phyloP scores from a whole-genome alignment of 2,797 vertebrate genomes.

The Hippoglossus hippoglossus region DNA sequence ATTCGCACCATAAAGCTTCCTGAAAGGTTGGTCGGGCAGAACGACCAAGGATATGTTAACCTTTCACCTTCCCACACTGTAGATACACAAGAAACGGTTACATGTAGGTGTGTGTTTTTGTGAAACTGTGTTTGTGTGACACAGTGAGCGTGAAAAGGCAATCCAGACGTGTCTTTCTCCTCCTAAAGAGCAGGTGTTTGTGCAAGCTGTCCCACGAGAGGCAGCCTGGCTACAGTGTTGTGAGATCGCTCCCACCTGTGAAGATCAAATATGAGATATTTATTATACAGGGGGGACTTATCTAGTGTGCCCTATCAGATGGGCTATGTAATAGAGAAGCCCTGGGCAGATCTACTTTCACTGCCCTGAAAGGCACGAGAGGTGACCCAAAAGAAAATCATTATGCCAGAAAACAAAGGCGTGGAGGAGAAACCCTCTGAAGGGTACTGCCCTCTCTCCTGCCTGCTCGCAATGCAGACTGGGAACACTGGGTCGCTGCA shows the following conservation, averaged over 20 bases:
- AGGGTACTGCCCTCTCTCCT: conserved; percentile 61
- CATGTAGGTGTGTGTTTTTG: conserved; percentile 19
- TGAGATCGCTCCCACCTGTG: conserved; percentile 83
- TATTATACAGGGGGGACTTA: conserved; percentile 85
- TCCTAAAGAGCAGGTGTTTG: conserved; percentile 67
- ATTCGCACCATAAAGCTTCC: conserved; percentile 72
- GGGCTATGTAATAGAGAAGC: conserved; percentile 83
- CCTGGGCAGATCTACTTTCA: conserved; percentile 81
- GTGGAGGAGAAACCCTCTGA: conserved; percentile 74
- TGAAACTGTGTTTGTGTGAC: conserved; percentile 29
- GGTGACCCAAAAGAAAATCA: conserved; percentile 86
- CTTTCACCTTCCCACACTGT: conserved; percentile 62
- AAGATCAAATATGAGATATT: conserved; percentile 86
- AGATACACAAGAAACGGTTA: conserved; percentile 45
- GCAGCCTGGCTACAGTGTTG: conserved; percentile 56
- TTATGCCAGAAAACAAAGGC: conserved; percentile 83
- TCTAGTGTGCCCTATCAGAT: conserved; percentile 82
- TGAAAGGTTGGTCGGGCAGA: conserved; percentile 64
- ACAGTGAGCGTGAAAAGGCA: conserved; percentile 37
- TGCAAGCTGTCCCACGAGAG: conserved; percentile 73
- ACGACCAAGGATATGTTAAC: conserved; percentile 69
- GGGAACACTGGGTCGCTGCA: conserved; percentile 39
- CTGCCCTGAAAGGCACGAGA: conserved; percentile 83
- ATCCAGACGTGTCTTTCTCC: conserved; percentile 41
- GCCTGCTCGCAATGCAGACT: conserved; percentile 50